Evolutionary conservation across 2,113 vertebrate species (phyloP), one percentile per base, ranked within the genome.

Genomic region (Entosphenus tridentatus): DNA sequence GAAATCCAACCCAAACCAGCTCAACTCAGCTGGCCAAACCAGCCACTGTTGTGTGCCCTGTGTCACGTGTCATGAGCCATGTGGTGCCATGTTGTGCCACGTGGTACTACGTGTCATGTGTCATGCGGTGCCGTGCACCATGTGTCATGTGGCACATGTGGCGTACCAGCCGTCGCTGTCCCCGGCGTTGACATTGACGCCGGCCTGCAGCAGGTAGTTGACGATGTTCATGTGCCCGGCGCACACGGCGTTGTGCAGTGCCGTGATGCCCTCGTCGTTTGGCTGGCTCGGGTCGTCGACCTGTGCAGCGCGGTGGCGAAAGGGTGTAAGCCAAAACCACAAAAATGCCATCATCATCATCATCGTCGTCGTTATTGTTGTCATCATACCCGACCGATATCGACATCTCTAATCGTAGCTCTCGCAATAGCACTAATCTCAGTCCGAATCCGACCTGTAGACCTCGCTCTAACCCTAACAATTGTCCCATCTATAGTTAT

Each of bases 131-230:
- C 39, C 39, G 6, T 39, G 39, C 6, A 7, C 39, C 39, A 39
- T 39, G 39, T 39, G 39, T 39, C 39, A 39, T 39, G 39, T 39
- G 39, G 39, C 39, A 39, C 39, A 39, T 39, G 39, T 7, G 11
- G n/a, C 80, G 81, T 76, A 91, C 89, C 89, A 93, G 72, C 87
- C 87, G 1, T 93, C 86, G 74, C 89, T 90, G 78, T 92, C 89
- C 0, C 85, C 82, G 3, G 88, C 81, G 39, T 88, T 90, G 73
- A 88, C 82, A 2, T 90, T 86, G 77, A 84, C 86, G 1, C 88
- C 87, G 0, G 78, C 77, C 8, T 77, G 80, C 57, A 93, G 83
- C 54, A 93, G 83, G 72, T 88, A 87, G 70, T 85, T 86, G 11
- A 88, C 88, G 2, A 91, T 80, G 3, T 77, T 67, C 56, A 84